These are phyloP conservation scores for Pecten maximus DNA, from an alignment of 2,888 invertebrate species.

Conservation along the genomic window DNA sequence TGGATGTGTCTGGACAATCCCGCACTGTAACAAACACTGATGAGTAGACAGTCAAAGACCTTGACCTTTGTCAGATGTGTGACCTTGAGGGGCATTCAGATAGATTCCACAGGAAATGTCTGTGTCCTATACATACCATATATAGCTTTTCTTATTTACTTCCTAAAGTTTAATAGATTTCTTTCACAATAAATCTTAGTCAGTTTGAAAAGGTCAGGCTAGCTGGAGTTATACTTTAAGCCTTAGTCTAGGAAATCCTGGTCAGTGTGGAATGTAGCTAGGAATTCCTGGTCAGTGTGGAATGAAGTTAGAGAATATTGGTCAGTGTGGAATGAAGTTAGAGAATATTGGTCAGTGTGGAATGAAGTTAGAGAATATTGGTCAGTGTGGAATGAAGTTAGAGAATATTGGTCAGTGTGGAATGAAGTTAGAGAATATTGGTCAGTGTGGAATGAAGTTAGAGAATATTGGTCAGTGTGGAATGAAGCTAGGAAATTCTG, in stretches of 20 bases:
- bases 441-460: no score
- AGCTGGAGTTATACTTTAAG: not conserved
- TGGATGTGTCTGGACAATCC: not conserved
- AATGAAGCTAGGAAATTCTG: no score
- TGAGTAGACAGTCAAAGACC: not conserved
- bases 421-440: no score
- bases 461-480: no score
- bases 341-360: no score
- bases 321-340: no score
- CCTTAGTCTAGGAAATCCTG: not conserved
- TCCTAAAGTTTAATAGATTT: not conserved
- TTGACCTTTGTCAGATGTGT: not conserved
- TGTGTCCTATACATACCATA: not conserved
- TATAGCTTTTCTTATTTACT: slow-evolving; percentile 2
- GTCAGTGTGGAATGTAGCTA: not conserved
- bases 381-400: no score
- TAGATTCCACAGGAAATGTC: not conserved
- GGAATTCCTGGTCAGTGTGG: no score
- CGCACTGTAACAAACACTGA: not conserved
- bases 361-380: no score
- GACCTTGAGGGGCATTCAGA: not conserved
- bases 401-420: no score
- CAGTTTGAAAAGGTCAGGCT: not conserved
- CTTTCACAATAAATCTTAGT: not conserved
- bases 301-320: no score